Evolutionary conservation across 2,888 invertebrate genomes (phyloP).

Genomic region (Aricia artaxerxes): DNA sequence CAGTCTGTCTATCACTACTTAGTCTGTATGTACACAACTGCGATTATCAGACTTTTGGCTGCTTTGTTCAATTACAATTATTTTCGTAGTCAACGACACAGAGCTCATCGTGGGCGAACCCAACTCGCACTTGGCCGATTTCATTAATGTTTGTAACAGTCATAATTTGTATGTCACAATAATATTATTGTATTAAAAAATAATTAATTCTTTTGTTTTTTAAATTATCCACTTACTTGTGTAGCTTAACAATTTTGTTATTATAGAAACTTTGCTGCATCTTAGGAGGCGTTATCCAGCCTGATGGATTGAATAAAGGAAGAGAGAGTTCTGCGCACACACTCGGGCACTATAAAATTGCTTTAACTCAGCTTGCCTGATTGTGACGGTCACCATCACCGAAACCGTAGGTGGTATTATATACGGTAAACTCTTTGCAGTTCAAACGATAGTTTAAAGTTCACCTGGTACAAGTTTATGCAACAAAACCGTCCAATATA

Average conservation of each 20-base stretch:
- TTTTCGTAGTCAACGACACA: not conserved
- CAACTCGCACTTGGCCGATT: not conserved
- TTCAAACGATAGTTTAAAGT: not conserved
- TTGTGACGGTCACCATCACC: not conserved
- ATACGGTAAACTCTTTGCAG: not conserved
- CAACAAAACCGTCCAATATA: not conserved
- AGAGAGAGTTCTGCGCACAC: not conserved
- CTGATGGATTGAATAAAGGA: not conserved
- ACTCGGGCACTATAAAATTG: not conserved
- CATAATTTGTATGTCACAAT: not conserved
- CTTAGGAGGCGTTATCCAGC: not conserved
- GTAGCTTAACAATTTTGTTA: not conserved
- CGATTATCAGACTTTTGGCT: not conserved
- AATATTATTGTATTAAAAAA: not conserved
- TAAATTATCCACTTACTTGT: not conserved
- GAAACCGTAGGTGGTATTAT: not conserved
- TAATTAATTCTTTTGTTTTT: not conserved
- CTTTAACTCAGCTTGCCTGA: not conserved
- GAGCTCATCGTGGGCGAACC: not conserved
- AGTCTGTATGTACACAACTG: not conserved
- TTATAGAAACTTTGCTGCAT: not conserved
- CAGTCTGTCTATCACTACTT: not conserved
- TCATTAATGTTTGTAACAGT: not conserved
- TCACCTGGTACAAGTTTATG: not conserved
- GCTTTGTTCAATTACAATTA: not conserved